These are phyloP conservation scores for Orthonychiurus folsomi DNA, from an alignment of 2,888 invertebrate genomes.

Conservation along the genomic window DNA sequence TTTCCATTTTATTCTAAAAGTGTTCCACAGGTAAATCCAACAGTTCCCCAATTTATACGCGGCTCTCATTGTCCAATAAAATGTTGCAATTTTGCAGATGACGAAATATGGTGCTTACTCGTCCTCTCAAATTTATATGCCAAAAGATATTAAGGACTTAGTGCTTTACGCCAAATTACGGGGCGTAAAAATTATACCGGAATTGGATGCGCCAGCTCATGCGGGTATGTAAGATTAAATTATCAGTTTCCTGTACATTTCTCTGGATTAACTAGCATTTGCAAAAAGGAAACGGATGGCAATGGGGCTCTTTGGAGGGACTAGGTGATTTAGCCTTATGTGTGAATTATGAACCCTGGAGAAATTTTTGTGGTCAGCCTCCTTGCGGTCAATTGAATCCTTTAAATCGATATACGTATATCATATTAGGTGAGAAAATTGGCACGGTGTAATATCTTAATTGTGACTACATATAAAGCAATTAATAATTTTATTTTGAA, in stretches of 20 bases:
- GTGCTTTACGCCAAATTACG: constrained; percentile 47
- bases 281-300: constrained; percentile 42
- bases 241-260: not conserved
- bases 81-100: constrained; percentile 50
- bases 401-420: constrained; percentile 40
- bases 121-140: constrained; percentile 57
- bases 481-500: not conserved
- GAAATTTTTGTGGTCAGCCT: constrained; percentile 64
- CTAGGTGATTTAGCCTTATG: constrained; percentile 70
- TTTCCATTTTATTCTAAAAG: constrained; percentile 48
- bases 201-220: constrained; percentile 42
- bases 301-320: constrained; percentile 45
- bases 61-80: not conserved
- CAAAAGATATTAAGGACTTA: constrained; percentile 50
- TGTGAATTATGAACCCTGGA: constrained; percentile 68
- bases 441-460: too few relatives aligned
- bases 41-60: not conserved
- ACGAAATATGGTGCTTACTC: constrained; percentile 55
- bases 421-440: constrained; percentile 45
- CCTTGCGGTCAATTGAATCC: constrained; percentile 53
- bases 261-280: not conserved
- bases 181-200: constrained; percentile 44
- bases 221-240: constrained; percentile 23
- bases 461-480: too few relatives aligned
- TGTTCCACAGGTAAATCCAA: constrained; percentile 41